Base-by-base conservation (phyloP, 2,888 invertebrate genomes). In the Diloba caeruleocephala region DNA sequence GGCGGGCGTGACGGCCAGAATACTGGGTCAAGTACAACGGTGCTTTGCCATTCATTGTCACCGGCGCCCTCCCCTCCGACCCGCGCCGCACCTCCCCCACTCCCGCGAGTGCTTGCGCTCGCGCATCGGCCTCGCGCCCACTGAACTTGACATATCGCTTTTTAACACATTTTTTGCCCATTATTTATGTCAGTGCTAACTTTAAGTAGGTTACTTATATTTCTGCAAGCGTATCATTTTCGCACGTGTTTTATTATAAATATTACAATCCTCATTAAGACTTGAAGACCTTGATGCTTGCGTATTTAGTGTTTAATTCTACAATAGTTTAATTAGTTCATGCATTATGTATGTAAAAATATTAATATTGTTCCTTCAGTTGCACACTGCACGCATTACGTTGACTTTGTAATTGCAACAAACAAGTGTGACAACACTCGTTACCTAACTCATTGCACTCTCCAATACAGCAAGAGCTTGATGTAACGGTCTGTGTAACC, bases 21-120 rank as follows among this genome's bases (percentile, higher is more conserved):
- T 90, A 89, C 90, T 92, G 81, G 93, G 93, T 92, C 93, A 93
- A 93, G 93, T 90, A 92, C 92, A 91, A 86, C 90, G 90, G 87
- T 89, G 92, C 89, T 91, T 89, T 88, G 92, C 90, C 90, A 90
- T 92, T 92, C 92, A 92, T 92, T 92, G 93, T 90, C 92, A 89
- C 69, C 59, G 66, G 41, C 46, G 57, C 33, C 33, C 44, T 68
- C 62, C 76, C 58, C 68, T 60, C 62, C 65, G 74, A 52, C 73
- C 72, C 70, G 64, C 65, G 50, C 60, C 57, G 62, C 59, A 68
- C 63, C 44, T 54, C 57, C 51, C 56, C 65, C 58, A 43, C 66
- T 42, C 48, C 50, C 38, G 43, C 23, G 45, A 54, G 52, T 45
- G 59, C 58, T 67, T 66, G 81, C 84, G 82, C 82, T 78, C 82